These are phyloP conservation scores for Drosophila saltans DNA, from an alignment of 1,140 invertebrate genomes.

Conservation along the genomic window DNA sequence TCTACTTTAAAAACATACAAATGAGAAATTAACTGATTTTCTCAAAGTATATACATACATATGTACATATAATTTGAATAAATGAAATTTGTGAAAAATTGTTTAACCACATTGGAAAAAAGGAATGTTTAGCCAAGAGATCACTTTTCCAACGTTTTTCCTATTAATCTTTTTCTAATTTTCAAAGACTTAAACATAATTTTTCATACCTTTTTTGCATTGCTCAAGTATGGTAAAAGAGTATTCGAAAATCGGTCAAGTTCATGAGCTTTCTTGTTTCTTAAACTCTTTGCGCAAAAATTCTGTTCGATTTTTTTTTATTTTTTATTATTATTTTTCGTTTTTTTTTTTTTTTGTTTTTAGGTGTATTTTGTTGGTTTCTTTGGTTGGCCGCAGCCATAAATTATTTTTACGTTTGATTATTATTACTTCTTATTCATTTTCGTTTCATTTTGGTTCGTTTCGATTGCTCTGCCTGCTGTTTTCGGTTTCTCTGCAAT, in stretches of 20 bases:
- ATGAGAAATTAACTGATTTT: too few relatives aligned
- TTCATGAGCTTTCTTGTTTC: constrained; percentile 22
- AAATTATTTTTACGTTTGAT: constrained; percentile 80
- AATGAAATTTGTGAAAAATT: too few relatives aligned
- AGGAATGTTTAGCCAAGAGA: too few relatives aligned
- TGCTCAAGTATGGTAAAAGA: background rate
- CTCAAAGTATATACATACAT: too few relatives aligned
- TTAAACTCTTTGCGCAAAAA: background rate
- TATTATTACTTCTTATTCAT: constrained; percentile 75
- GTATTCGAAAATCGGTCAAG: background rate
- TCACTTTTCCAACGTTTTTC: too few relatives aligned
- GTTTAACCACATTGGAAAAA: too few relatives aligned
- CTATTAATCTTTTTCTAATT: too few relatives aligned
- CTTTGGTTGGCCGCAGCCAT: constrained; percentile 57
- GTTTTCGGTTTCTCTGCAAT: constrained; percentile 48
- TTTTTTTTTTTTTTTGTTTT: constrained; percentile 47
- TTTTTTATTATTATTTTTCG: constrained; percentile 30
- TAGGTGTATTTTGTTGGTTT: constrained; percentile 51
- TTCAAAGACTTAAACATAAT: too few relatives aligned
- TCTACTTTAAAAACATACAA: too few relatives aligned
- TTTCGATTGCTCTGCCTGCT: constrained; percentile 33
- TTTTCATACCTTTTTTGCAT: too few relatives aligned
- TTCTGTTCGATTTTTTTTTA: constrained; percentile 25
- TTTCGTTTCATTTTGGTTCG: constrained; percentile 36
- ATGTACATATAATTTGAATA: too few relatives aligned